Evolutionary conservation across 2,113 vertebrate genomes (phyloP), one percentile per base, ranked within the genome.

Genomic region (Antennarius striatus): DNA sequence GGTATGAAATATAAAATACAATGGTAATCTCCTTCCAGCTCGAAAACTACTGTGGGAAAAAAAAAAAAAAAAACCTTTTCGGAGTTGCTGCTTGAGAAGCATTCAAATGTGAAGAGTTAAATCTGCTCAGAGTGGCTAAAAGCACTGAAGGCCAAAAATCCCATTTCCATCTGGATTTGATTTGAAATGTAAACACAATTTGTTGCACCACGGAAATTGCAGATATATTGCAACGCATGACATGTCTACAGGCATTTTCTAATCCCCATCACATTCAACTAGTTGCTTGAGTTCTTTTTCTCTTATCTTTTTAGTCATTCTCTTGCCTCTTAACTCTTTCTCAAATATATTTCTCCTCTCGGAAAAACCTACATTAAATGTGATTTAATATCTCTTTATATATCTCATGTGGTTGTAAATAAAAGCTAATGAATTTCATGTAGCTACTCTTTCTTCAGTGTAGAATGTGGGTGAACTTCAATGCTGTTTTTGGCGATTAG

Each of bases 181-280:
- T 90, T 90, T 86, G 77, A 76, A 86, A 86, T 86, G 75, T 80
- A 85, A 89, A 90, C 81, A 81, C 70, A 83, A 46, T 80, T 68
- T 84, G 80, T 87, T 78, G 71, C 73, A 59, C 70, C 79, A 83
- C 32, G 73, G 68, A 72, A 75, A 81, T 61, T 53, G 10, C 63
- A 70, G 79, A 66, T 47, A 55, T 83, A 67, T 68, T 75, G 74
- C 75, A 84, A 82, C 65, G 82, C 55, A 36, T 52, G 73, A 69
- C 68, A 60, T 72, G 55, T 74, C 77, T 73, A n/a, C 67, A 66
- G 75, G 68, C 62, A 60, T 83, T 59, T 72, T 74, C 61, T 83
- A 78, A 80, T 80, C 69, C 67, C 69, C 15, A 6, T 49, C 50
- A 47, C 48, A 56, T 66, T 57, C 54, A 67, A 64, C 53, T 58